Evolutionary conservation across 2,888 invertebrate species (phyloP).

Genomic region (Ornithoptera alexandrae): DNA sequence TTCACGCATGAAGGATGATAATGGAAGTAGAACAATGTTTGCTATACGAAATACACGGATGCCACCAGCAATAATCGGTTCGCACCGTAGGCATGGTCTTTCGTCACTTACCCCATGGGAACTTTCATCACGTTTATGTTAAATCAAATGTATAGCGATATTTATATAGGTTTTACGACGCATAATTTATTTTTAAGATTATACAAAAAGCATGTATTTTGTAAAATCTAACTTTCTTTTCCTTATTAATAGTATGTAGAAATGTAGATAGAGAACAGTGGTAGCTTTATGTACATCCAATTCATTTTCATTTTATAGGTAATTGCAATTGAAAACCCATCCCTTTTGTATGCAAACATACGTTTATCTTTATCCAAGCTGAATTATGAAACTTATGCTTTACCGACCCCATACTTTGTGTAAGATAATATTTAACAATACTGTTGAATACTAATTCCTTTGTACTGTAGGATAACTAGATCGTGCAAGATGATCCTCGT

Average conservation of each 20-base stretch:
- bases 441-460: slow-evolving; percentile 41
- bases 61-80: slow-evolving; percentile 3
- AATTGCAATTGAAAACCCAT: slow-evolving; percentile 27
- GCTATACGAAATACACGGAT: slow-evolving; percentile 7
- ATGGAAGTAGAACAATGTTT: slow-evolving; percentile 21
- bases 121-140: slow-evolving; percentile 36
- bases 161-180: slow-evolving; percentile 51
- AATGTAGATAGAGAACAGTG: slow-evolving; percentile 77
- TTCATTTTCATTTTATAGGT: slow-evolving; percentile 34
- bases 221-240: slow-evolving; percentile 48
- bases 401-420: slow-evolving; percentile 33
- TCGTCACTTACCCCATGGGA: slow-evolving; percentile 20
- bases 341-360: slow-evolving; percentile 10
- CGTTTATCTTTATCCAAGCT: slow-evolving; percentile 24
- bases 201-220: slow-evolving; percentile 46
- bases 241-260: slow-evolving; percentile 64
- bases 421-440: slow-evolving; percentile 34
- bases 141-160: slow-evolving; percentile 47
- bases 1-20: slow-evolving; percentile 8
- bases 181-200: slow-evolving; percentile 66
- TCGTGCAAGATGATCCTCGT: slow-evolving; percentile 51
- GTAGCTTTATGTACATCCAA: slow-evolving; percentile 47
- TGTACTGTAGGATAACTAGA: slow-evolving; percentile 45
- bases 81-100: slow-evolving; percentile 11
- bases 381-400: slow-evolving; percentile 34